phyloP scores from a whole-genome alignment of 2,113 vertebrate genomes.

The Narcine bancroftii region DNA sequence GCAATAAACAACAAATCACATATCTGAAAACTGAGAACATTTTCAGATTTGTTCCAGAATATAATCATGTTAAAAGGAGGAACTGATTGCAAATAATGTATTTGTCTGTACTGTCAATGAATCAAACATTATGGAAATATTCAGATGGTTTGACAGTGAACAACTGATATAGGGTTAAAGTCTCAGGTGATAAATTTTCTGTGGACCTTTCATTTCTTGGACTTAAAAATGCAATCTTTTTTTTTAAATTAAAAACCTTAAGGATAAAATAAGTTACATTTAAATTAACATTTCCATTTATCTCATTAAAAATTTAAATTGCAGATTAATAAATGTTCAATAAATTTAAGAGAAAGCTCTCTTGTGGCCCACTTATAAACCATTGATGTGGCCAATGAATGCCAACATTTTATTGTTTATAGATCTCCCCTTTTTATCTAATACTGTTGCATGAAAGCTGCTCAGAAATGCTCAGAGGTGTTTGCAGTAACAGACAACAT shows the following conservation, averaged over 20 bases:
- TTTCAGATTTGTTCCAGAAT: not conserved
- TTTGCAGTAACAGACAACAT: not conserved
- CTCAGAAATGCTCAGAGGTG: not conserved
- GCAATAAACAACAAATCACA: slow-evolving; percentile 9
- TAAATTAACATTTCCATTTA: not conserved
- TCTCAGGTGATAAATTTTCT: too few species aligned
- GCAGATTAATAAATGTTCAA: not conserved
- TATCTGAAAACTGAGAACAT: not conserved
- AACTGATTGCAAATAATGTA: not conserved
- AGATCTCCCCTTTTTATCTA: not conserved
- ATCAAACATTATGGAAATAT: too few species aligned
- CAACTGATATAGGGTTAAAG: too few species aligned
- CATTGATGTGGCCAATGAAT: not conserved
- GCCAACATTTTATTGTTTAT: not conserved
- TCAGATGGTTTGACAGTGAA: too few species aligned
- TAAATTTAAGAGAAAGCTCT: not conserved
- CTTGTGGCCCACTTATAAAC: too few species aligned
- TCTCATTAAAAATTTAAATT: not conserved
- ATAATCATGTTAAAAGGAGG: not conserved
- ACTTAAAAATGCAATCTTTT: not conserved
- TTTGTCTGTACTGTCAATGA: not conserved
- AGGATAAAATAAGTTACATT: not conserved
- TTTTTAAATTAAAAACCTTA: not conserved
- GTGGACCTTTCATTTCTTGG: too few species aligned
- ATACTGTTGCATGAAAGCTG: too few species aligned